Base-by-base conservation (phyloP, 2,113 vertebrate species). In the Psettodes erumei region DNA sequence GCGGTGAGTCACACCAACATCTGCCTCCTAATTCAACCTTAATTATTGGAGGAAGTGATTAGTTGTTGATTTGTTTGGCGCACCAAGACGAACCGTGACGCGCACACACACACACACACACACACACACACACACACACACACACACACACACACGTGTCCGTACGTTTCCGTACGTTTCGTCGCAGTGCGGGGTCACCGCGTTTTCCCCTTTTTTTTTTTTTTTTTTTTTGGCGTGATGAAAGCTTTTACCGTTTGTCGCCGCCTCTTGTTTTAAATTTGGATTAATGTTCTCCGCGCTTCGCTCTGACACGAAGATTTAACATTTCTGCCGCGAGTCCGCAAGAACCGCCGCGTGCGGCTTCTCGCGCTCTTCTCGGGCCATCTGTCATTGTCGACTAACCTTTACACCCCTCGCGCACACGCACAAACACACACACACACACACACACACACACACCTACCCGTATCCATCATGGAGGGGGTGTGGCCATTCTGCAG, bases 351-450 rank as follows among this genome's bases (percentile, higher is more conserved):
- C n/a, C n/a, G n/a, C n/a, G 66, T 40, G 28, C 59, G 51, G 66
- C 33, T 71, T 77, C 25, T 54, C 75, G 45, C 58, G 58, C 23
- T 47, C 43, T 77, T 62, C n/a, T 45, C 33, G 30, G 58, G 60
- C 58, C 56, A 80, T 83, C 54, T 81, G 25, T 84, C 72, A 84
- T 23, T 56, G 66, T 83, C 80, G 80, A 16, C 53, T 11, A 32
- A 32, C 9, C 25, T 37, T 19, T 59, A 43, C 40, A 30, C 27
- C 23, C 23, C 11, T 10, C 25, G 9, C 27, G 11, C 27, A 27
- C 8, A 28, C 28, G n/a, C 16, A 28, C 8, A 61, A 15, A 42
- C 23, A 27, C 13, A 61, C 45, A 45, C 10, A 56, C n/a, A 8
- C 32, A 48, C 25, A 56, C 0, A 6, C 37, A 66, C 11, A 32